These are phyloP conservation scores for Cuculus canorus DNA, from an alignment of 2,797 vertebrate species.

Conservation along the genomic window DNA sequence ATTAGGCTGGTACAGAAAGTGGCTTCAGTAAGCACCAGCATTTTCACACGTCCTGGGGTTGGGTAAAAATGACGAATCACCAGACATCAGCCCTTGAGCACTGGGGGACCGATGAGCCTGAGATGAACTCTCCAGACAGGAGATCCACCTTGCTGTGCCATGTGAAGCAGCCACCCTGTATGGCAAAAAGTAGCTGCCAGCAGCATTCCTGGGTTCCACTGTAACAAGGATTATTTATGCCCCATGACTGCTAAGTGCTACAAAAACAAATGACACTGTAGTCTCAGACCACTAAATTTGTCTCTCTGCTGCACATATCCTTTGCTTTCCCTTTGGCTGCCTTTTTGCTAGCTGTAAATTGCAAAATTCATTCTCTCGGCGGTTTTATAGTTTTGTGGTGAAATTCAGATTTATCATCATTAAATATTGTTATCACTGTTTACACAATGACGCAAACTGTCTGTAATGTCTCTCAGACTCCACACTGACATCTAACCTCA, in stretches of 20 bases:
- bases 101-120: accelerated
- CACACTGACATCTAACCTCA: conserved; percentile 53
- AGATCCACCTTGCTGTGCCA: background rate
- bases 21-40: accelerated
- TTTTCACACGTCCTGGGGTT: background rate
- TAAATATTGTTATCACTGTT: conserved; percentile 72
- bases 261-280: conserved; percentile 55
- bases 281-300: conserved; percentile 65
- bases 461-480: conserved; percentile 67
- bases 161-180: background rate
- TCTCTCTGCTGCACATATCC: conserved; percentile 11
- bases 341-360: conserved; percentile 63
- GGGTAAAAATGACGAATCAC: background rate
- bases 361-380: conserved; percentile 54
- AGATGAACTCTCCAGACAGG: background rate
- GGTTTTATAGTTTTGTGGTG: conserved; percentile 62
- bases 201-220: background rate
- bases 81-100: background rate
- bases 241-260: conserved; percentile 55
- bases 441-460: conserved; percentile 70
- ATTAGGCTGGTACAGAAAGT: conserved; percentile 6
- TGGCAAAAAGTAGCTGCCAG: background rate
- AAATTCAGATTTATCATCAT: conserved; percentile 69
- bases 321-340: conserved; percentile 68
- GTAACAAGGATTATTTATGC: conserved; percentile 61